Conservation (phyloP, 2,113 vertebrate species). For the Bufo gargarizans region DNA sequence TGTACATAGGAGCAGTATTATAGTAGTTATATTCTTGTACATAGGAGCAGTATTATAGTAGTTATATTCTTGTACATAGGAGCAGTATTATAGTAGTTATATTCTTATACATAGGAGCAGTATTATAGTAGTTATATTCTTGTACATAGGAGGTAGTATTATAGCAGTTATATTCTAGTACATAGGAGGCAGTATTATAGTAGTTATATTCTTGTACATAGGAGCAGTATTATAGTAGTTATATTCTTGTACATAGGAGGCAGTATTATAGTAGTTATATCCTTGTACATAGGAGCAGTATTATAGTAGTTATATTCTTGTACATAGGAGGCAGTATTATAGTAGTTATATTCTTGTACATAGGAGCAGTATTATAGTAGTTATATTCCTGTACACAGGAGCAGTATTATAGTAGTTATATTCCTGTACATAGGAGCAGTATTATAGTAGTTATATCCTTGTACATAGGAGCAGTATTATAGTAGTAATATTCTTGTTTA, state of each 20-base stretch:
- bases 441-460: neutral
- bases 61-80: constrained; percentile 4
- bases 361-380: constrained; percentile 10
- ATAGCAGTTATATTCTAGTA: neutral
- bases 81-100: constrained; percentile 2
- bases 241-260: neutral
- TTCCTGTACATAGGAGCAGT: neutral
- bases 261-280: constrained; percentile 5
- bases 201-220: constrained; percentile 10
- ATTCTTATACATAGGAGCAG: neutral
- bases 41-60: constrained; percentile 14
- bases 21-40: neutral
- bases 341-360: neutral
- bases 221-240: constrained; percentile 8
- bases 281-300: neutral
- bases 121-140: constrained; percentile 4
- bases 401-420: constrained; percentile 14
- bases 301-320: constrained; percentile 10
- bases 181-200: constrained; percentile 8
- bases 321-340: neutral
- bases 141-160: neutral
- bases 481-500: neutral
- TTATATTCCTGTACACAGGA: neutral
- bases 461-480: neutral
- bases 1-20: neutral